phyloP scores from a whole-genome alignment of 2,888 invertebrate species.

The Listrodromus nycthemerus region DNA sequence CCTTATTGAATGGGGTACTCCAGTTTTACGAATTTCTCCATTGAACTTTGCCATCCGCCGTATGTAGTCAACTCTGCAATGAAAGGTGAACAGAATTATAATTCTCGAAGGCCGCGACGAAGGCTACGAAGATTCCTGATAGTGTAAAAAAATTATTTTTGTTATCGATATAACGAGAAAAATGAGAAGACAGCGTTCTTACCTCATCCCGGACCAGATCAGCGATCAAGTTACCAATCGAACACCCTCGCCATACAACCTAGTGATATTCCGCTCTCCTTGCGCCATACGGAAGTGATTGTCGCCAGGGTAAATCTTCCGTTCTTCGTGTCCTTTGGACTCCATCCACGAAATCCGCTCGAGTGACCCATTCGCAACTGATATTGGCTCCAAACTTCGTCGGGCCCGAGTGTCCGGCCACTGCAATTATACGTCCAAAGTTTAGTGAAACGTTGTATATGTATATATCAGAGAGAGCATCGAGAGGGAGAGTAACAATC shows the following conservation, averaged over 20 bases:
- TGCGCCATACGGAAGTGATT: conserved; percentile 9
- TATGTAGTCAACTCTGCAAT: not conserved
- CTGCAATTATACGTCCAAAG: conserved; percentile 25
- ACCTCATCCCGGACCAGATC: no score
- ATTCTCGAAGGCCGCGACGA: not conserved
- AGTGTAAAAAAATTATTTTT: not conserved
- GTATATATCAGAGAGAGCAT: not conserved
- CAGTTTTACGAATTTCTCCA: not conserved
- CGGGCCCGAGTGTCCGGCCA: conserved; percentile 3
- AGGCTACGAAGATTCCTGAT: not conserved
- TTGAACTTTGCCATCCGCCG: not conserved
- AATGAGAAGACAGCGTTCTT: no score
- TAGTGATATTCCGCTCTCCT: not conserved
- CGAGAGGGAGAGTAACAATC: conserved; percentile 8
- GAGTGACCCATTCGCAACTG: conserved; percentile 16
- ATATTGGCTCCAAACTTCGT: conserved; percentile 45
- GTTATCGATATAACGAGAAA: not conserved
- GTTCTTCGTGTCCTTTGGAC: not conserved
- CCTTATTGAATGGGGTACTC: not conserved
- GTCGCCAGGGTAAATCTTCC: not conserved
- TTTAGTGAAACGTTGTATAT: conserved; percentile 12
- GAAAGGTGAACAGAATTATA: not conserved
- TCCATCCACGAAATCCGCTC: not conserved
- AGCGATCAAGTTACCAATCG: not conserved
- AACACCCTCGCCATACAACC: not conserved